phyloP scores from a whole-genome alignment of 1,140 invertebrate species.

The Hyles euphorbiae region DNA sequence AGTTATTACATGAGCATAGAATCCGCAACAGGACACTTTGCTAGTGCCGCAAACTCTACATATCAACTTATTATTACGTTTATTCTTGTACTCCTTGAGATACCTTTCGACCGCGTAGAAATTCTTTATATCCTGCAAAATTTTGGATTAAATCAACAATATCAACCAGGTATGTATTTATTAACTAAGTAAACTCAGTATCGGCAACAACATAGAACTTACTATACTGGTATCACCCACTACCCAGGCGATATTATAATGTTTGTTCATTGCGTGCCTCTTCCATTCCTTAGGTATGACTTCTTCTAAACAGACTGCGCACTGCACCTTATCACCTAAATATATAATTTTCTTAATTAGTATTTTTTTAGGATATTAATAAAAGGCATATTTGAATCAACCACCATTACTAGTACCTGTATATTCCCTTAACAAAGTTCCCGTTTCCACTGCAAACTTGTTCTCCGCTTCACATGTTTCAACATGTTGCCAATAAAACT shows the following conservation, averaged over 20 bases:
- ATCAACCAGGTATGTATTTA: too few species aligned
- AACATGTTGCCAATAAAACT: constrained; percentile 35
- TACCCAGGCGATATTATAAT: constrained; percentile 49
- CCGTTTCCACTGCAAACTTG: not conserved
- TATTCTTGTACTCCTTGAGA: constrained; percentile 43
- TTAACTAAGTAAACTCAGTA: too few species aligned
- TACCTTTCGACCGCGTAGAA: constrained; percentile 33
- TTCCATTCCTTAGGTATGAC: constrained; percentile 22
- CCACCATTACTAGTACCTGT: too few species aligned
- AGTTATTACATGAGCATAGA: constrained; percentile 78
- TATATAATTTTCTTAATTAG: not conserved
- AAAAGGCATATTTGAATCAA: too few species aligned
- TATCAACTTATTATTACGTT: constrained; percentile 58
- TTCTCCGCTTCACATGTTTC: constrained; percentile 20
- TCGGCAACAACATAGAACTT: constrained; percentile 22
- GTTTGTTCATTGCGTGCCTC: constrained; percentile 30
- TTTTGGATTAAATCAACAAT: too few species aligned
- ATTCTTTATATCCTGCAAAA: constrained; percentile 47
- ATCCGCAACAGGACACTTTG: constrained; percentile 78
- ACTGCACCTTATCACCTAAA: constrained; percentile 14
- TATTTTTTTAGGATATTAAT: not conserved
- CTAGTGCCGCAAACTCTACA: constrained; percentile 76
- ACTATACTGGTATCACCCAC: constrained; percentile 50
- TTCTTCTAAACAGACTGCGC: constrained; percentile 26
- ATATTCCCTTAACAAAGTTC: too few species aligned